A percentile compares a stretch with the other conserved stretches of the same genome.
Conservation (phyloP, 2,888 invertebrate species). For the Chalcosyrphus nemorum region DNA sequence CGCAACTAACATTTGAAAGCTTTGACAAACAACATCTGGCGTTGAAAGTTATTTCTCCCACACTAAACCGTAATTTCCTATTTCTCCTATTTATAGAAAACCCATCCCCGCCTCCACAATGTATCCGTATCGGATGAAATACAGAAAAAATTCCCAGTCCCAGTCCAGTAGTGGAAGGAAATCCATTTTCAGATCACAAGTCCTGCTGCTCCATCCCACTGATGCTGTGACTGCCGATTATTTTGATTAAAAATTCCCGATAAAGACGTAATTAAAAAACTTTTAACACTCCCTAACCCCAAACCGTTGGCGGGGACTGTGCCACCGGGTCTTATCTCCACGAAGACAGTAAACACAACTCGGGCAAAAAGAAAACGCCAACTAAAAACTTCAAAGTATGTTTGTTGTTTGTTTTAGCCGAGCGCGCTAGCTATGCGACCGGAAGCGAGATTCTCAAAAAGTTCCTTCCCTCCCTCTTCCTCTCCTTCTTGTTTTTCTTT, state of each 20-base stretch:
- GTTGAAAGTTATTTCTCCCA: not conserved
- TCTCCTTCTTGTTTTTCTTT: not conserved
- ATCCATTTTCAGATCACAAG: conserved; percentile 4
- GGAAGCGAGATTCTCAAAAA: conserved; percentile 51
- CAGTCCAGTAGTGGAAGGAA: not conserved
- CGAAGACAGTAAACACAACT: conserved; percentile 31
- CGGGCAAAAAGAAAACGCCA: conserved; percentile 19
- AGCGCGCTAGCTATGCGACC: conserved; percentile 17
- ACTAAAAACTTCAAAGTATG: conserved; percentile 64
- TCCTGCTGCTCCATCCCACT: too few relatives aligned
- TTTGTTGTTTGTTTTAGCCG: conserved; percentile 48
- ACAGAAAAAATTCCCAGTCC: not conserved
- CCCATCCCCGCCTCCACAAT: not conserved
- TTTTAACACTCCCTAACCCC: conserved; percentile 28
- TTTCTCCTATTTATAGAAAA: not conserved
- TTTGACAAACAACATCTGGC: not conserved
- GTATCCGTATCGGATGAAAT: not conserved
- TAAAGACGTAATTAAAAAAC: conserved; percentile 72
- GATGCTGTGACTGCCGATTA: conserved; percentile 56
- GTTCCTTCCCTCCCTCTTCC: too few relatives aligned
- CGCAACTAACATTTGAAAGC: too few relatives aligned
- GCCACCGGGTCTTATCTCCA: too few relatives aligned
- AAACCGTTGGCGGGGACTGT: not conserved
- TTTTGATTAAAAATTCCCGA: conserved; percentile 71
- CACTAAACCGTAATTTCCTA: not conserved